Base-by-base conservation (phyloP, 92 coral and sea anemone genomes). In the Epizoanthus rinbou region DNA sequence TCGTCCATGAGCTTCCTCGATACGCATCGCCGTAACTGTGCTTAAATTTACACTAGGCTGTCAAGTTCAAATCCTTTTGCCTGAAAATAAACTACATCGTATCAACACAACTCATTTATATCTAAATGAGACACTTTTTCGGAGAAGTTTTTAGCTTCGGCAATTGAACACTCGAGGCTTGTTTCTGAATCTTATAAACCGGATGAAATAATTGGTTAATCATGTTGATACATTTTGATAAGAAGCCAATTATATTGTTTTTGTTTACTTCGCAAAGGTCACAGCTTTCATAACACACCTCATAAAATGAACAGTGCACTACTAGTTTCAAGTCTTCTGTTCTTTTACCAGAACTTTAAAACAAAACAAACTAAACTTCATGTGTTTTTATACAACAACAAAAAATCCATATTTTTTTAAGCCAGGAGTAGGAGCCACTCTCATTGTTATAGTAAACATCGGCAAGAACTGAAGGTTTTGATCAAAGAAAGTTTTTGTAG, bases 401-500 rank as follows among this genome's bases (percentile, higher is more conserved):
- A 59, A 62, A 39, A 33, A 43, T 43, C 23, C 50, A 19, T 22
- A 17, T 18, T 21, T 45, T 39, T 76, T 78, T 43, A 60, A 62
- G 45, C 39, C 82, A 43, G 25, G 31, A 39, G 8, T 78, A 16
- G 2, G 59, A 78, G 43, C 52, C 62, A 33, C 59, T 39, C 60
- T n/a, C 17, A 78, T 78, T 78, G 43, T 78, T 62, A 60, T 57
- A 78, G 57, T 62, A 78, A 78, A 78, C 58, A 78, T 71, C 82
- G 82, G 82, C 71, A 78, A 78, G 82, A 78, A 78, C 82, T 78
- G 64, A 78, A 35, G 82, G 31, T 63, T 78, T 78, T 60, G 71
- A 81, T 81, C 85, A 81, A 88, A 88, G 86, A 86, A 56, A 79
- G 33, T 71, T 25, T 69, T 83, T 62, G 82, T 54, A 73, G 88